A percentile compares a stretch with the other conserved stretches of the same genome.
phyloP scores from a whole-genome alignment of 2,797 vertebrate species.

The Gouania willdenowi region DNA sequence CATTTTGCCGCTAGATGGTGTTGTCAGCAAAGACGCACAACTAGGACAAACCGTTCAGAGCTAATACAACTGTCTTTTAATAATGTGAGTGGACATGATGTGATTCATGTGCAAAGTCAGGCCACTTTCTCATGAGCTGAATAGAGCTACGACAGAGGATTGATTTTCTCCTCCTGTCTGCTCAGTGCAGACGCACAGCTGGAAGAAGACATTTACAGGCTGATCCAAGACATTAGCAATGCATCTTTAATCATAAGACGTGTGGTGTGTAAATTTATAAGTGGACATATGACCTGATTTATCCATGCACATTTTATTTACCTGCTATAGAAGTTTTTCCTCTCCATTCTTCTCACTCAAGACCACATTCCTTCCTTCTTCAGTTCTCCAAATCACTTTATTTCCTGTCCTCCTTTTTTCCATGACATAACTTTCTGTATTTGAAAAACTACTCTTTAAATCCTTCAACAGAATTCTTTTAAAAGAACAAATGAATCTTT shows the following conservation, averaged over 20 bases:
- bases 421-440: too few relatives aligned
- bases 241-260: slow-evolving; percentile 57
- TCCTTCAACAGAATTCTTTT: slow-evolving; percentile 20
- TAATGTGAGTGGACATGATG: slow-evolving; percentile 59
- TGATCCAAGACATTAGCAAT: slow-evolving; percentile 39
- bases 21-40: slow-evolving; percentile 44
- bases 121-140: slow-evolving; percentile 66
- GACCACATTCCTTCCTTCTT: slow-evolving; percentile 20
- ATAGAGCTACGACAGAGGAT: slow-evolving; percentile 61
- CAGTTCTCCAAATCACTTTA: slow-evolving; percentile 30
- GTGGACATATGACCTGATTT: slow-evolving; percentile 70
- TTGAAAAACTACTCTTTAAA: slow-evolving; percentile 44
- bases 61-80: slow-evolving; percentile 53
- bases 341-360: slow-evolving; percentile 20
- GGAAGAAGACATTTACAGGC: slow-evolving; percentile 59
- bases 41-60: not conserved
- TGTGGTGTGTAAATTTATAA: slow-evolving; percentile 63
- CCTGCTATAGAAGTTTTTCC: slow-evolving; percentile 50
- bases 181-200: slow-evolving; percentile 57
- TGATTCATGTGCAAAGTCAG: slow-evolving; percentile 66
- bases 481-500: slow-evolving; percentile 28
- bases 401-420: slow-evolving; percentile 29
- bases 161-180: slow-evolving; percentile 57
- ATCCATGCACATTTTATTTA: slow-evolving; percentile 57
- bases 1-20: slow-evolving; percentile 52